Evolutionary conservation across 2,113 vertebrate genomes (phyloP), one percentile per base, ranked within the genome.

Genomic region (Callipepla squamata): DNA sequence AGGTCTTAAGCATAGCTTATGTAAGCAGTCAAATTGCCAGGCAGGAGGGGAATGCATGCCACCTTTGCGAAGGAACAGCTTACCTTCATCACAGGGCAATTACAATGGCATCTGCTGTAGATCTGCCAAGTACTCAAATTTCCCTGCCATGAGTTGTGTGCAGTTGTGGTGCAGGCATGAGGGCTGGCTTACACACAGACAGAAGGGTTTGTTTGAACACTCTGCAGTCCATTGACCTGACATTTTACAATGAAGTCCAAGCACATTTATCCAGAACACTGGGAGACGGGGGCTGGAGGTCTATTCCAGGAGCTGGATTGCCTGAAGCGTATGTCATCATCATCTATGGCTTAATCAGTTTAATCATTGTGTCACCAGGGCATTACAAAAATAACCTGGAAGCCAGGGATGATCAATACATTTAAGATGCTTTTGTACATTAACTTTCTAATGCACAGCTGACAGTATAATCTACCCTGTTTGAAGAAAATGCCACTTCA

Each of bases 191-290:
- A 88, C 95, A 96, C 55, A 3, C 90, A 80, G 92, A 86, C 97
- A 92, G 97, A 94, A 95, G 89, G 90, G 92, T 97, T 97, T 98
- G 97, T 98, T 97, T 97, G 93, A 97, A 80, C 97, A 96, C 88
- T 91, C 95, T 40, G 82, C 84, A 88, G 97, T 95, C 87, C 95
- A 7, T 96, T 96, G 95, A 97, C 96, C 96, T 89, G 58, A 84
- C 48, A 62, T 70, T 92, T 98, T 98, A 97, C 91, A 11, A 91
- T 21, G 96, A 97, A 97, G 93, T 94, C 92, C 94, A 96, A 94
- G 97, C 96, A 97, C 96, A 95, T 96, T 98, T 97, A 96, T 97
- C 95, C 95, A 97, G 97, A 98, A 97, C 85, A 72, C 85, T 95
- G 50, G 70, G 79, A 97, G 92, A 65, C 40, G 59, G 51, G 67